Conservation (phyloP, 35 echinoderm and acorn worm genomes). For the Amphiura filiformis region DNA sequence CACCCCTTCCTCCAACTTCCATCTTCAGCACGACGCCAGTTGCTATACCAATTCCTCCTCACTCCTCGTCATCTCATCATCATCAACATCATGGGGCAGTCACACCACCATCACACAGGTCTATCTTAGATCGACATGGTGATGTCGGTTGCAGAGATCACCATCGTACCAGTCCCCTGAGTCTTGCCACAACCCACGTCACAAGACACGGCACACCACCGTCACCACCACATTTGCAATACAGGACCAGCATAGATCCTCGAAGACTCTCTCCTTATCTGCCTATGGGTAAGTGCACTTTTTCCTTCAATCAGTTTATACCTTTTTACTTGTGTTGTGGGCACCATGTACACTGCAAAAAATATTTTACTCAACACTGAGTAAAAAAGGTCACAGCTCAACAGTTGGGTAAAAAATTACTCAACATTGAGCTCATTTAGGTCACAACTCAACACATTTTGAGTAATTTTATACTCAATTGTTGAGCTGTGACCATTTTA, state of each 20-base stretch:
- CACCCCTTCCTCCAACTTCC: slow-evolving; percentile 32
- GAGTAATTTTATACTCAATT: too few relatives aligned
- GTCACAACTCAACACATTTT: too few relatives aligned
- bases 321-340: too few relatives aligned
- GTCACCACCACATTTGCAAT: slow-evolving; percentile 12
- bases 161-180: not conserved
- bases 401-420: too few relatives aligned
- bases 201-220: slow-evolving; percentile 13
- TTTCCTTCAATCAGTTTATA: too few relatives aligned
- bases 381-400: too few relatives aligned
- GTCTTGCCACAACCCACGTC: not conserved
- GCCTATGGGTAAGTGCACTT: slow-evolving; percentile 29
- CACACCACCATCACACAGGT: not conserved
- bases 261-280: slow-evolving; percentile 24
- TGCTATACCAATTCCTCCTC: slow-evolving; percentile 17
- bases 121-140: not conserved
- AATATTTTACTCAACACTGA: too few relatives aligned
- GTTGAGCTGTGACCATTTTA: too few relatives aligned
- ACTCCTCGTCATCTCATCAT: slow-evolving; percentile 23
- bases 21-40: slow-evolving; percentile 27
- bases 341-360: too few relatives aligned
- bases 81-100: slow-evolving; percentile 11
- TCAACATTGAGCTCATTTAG: too few relatives aligned
- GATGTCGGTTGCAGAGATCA: not conserved
- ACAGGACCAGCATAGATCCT: slow-evolving; percentile 29